Conservation (phyloP, 35 echinoderm and acorn worm genomes). For the Heliocidaris tuberculata region DNA sequence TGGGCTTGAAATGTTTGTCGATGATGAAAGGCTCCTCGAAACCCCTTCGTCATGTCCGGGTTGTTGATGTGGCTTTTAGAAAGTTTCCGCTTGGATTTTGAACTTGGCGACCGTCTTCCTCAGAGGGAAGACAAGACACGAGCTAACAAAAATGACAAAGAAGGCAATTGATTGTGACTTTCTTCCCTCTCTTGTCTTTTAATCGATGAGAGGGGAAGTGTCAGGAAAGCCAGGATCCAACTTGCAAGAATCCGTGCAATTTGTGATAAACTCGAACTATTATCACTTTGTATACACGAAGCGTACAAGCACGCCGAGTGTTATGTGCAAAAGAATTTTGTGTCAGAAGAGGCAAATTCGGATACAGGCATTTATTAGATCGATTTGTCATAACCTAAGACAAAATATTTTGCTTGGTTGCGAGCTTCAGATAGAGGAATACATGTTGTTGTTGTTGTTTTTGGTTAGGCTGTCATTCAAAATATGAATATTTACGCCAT, state of each 20-base stretch:
- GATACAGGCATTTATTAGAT: too few species aligned
- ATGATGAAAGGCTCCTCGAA: neutral
- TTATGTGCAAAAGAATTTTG: too few species aligned
- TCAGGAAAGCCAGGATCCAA: neutral
- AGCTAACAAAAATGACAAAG: constrained; percentile 11
- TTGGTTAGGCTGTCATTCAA: too few species aligned
- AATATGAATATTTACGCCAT: too few species aligned
- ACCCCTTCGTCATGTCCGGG: constrained; percentile 29
- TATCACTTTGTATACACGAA: too few species aligned
- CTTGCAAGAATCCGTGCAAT: neutral
- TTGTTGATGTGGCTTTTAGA: constrained; percentile 8
- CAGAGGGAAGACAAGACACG: constrained; percentile 9
- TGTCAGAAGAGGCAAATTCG: too few species aligned
- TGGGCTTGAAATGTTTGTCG: neutral
- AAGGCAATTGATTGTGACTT: constrained; percentile 12
- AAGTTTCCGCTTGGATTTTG: constrained; percentile 42
- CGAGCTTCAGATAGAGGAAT: too few species aligned
- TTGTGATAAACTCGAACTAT: neutral
- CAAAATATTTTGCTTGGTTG: too few species aligned
- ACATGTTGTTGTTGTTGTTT: too few species aligned
- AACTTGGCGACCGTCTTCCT: constrained; percentile 39
- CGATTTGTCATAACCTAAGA: too few species aligned
- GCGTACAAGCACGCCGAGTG: too few species aligned
- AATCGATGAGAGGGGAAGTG: neutral
- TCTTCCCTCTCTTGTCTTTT: neutral